These are phyloP conservation scores for Peribatodes rhomboidaria DNA, from an alignment of 2,888 invertebrate species.

Conservation along the genomic window DNA sequence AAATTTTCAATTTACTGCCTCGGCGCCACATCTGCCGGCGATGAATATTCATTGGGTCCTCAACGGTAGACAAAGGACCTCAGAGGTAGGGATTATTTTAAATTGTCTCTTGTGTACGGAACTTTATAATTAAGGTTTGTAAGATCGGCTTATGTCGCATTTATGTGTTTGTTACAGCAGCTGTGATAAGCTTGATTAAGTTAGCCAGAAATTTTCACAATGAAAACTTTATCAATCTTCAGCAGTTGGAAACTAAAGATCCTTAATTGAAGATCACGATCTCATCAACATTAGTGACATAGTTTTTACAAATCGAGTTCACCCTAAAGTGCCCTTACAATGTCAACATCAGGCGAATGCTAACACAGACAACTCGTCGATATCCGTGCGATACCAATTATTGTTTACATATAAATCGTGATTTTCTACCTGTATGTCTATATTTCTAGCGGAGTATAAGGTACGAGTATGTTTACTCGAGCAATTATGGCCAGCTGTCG, in stretches of 20 bases:
- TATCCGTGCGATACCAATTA: conserved; percentile 38
- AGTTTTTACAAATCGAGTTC: background rate
- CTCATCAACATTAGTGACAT: background rate
- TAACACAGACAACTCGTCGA: conserved; percentile 19
- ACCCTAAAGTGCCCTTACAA: background rate
- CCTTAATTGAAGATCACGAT: too few species aligned
- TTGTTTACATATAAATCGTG: conserved; percentile 31
- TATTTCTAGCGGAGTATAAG: conserved; percentile 34
- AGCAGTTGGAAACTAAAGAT: too few species aligned
- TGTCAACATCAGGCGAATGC: conserved; percentile 3
- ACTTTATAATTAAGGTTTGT: conserved; percentile 16
- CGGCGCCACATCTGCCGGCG: conserved; percentile 22
- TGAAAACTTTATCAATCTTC: background rate
- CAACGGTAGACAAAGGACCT: conserved; percentile 26
- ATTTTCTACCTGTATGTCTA: conserved; percentile 33
- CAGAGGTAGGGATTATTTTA: conserved; percentile 11
- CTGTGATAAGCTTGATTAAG: too few species aligned
- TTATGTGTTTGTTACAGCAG: background rate
- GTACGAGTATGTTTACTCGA: conserved; percentile 39
- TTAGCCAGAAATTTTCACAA: too few species aligned
- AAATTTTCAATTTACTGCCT: conserved; percentile 36
- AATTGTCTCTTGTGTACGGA: conserved; percentile 11
- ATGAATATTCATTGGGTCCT: conserved; percentile 34
- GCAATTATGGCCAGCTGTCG: conserved; percentile 57
- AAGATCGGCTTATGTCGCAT: background rate